Evolutionary conservation across 1,140 invertebrate species (phyloP).

Genomic region (Leptinotarsa texana): DNA sequence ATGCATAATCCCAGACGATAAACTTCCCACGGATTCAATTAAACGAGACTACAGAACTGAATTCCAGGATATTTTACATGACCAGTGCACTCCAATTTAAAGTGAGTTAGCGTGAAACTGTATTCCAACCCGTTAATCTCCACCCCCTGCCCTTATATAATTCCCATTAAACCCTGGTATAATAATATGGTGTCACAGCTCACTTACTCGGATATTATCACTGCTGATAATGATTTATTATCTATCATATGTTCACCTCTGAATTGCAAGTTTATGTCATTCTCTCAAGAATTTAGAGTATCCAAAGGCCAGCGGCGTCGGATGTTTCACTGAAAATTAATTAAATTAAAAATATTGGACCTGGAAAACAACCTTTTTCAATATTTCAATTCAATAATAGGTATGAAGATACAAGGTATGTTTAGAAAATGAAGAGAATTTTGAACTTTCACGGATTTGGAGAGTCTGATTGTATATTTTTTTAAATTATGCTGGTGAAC

Average conservation of each 20-base stretch:
- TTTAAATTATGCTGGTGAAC: no score
- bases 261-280: neutral
- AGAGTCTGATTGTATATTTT: no score
- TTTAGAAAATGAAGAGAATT: neutral
- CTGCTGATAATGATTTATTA: neutral
- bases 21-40: slow-evolving; percentile 17
- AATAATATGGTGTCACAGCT: slow-evolving; percentile 20
- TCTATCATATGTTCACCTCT: neutral
- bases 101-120: slow-evolving; percentile 2
- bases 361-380: no score
- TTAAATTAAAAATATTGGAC: no score
- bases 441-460: no score
- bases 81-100: slow-evolving; percentile 17
- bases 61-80: slow-evolving; percentile 15
- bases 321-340: no score
- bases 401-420: neutral
- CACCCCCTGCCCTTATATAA: neutral
- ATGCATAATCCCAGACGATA: slow-evolving; percentile 15
- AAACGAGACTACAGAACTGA: slow-evolving; percentile 16
- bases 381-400: no score
- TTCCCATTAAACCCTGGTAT: slow-evolving; percentile 19
- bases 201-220: slow-evolving; percentile 15
- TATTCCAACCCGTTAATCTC: slow-evolving; percentile 24
- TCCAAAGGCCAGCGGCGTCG: no score
- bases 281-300: neutral